Percentiles rank a stretch among this genome's conserved stretches.
These are phyloP conservation scores for Phallusia fumigata DNA, from an alignment of 23 tunicate genomes.

Conservation along the genomic window DNA sequence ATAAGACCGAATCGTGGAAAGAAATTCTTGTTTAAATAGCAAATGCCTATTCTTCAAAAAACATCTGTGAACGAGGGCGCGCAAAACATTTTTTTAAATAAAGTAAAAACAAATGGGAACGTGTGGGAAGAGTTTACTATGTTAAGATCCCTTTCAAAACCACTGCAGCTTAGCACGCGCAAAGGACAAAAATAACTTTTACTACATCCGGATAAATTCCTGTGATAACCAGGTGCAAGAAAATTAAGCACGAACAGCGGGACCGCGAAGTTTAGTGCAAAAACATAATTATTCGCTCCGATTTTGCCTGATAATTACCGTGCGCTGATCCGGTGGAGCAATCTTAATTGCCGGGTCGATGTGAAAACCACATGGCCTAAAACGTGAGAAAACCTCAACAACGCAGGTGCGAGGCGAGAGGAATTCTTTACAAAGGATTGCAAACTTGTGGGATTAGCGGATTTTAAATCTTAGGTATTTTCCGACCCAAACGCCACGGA, in stretches of 20 bases:
- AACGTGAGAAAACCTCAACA: neutral
- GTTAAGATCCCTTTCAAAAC: too few species aligned
- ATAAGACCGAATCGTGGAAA: too few species aligned
- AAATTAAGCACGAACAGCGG: neutral
- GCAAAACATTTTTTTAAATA: too few species aligned
- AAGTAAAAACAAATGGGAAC: too few species aligned
- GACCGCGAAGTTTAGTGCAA: neutral
- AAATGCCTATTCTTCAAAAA: too few species aligned
- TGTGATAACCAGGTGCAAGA: neutral
- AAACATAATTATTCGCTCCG: neutral
- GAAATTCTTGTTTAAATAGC: too few species aligned
- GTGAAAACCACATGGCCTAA: neutral
- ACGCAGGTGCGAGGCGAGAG: neutral
- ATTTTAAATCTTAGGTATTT: too few species aligned
- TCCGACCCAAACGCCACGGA: too few species aligned
- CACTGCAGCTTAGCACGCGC: neutral
- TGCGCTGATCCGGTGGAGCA: neutral
- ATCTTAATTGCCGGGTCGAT: neutral
- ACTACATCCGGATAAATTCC: neutral
- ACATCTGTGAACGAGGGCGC: too few species aligned
- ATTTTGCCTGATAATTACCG: conserved; percentile 8
- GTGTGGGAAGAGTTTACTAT: too few species aligned
- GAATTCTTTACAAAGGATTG: too few species aligned
- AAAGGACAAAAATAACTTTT: neutral
- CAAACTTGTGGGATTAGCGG: too few species aligned